Evolutionary conservation across 2,113 vertebrate genomes (phyloP).

Genomic region (Mus musculus): GRCm39 chrX:128648001-128648500

Average conservation of each 20-base stretch:
- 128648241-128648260: conserved; percentile 47
- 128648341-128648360: not conserved
- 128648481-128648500: not conserved
- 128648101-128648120: not conserved
- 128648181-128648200: conserved; percentile 35
- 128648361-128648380: not conserved
- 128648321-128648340: not conserved
- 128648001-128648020: conserved; percentile 15
- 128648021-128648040: not conserved
- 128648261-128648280: conserved; percentile 57
- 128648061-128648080: conserved; percentile 49
- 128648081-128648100: not conserved
- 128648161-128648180: conserved; percentile 1
- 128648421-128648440: not conserved
- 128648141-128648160: not conserved
- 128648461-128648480: not conserved
- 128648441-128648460: not conserved
- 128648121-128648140: conserved; percentile 11
- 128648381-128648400: not conserved
- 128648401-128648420: not conserved
- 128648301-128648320: not conserved
- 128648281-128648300: conserved; percentile 34
- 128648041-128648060: conserved; percentile 17
- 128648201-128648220: not conserved
- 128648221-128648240: conserved; percentile 11